Evolutionary conservation across 2,113 vertebrate genomes (phyloP).

Genomic region (Oenanthe oenanthe): DNA sequence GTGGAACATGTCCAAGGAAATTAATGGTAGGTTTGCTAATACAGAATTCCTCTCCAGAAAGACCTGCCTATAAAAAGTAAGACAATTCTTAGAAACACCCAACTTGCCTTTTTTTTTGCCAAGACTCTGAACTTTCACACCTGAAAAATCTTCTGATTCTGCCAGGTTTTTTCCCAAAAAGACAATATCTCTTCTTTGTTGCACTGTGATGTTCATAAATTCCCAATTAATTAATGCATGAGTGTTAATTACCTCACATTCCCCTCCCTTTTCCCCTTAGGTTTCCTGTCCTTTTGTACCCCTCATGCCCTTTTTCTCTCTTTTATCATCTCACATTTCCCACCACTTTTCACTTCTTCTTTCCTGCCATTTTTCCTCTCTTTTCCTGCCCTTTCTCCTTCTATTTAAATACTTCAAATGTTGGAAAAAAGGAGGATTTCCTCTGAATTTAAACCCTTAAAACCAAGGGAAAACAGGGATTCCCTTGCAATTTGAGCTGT

Average conservation of each 20-base stretch:
- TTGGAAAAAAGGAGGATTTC: not conserved
- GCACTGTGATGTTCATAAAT: not conserved
- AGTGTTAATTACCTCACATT: not conserved
- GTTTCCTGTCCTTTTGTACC: not conserved
- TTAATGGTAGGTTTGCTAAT: not conserved
- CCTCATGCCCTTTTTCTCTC: not conserved
- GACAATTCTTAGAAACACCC: not conserved
- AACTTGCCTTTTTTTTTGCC: not conserved
- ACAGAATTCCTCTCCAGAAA: not conserved
- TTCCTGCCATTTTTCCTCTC: not conserved
- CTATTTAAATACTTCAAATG: not conserved
- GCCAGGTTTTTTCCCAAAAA: not conserved
- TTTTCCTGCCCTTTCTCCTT: not conserved
- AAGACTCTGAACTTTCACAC: not conserved
- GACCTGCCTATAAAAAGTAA: not conserved
- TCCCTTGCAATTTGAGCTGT: not conserved
- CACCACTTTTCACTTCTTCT: accelerated
- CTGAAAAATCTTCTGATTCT: not conserved
- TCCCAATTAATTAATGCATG: not conserved
- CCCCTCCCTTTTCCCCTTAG: accelerated
- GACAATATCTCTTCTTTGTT: not conserved
- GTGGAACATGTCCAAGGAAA: slow-evolving; percentile 15
- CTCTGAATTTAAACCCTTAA: not conserved
- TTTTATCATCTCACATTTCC: not conserved
- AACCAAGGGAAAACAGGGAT: not conserved